phyloP scores from a whole-genome alignment of 2,797 vertebrate species.

The Gadopsis bispinosus region DNA sequence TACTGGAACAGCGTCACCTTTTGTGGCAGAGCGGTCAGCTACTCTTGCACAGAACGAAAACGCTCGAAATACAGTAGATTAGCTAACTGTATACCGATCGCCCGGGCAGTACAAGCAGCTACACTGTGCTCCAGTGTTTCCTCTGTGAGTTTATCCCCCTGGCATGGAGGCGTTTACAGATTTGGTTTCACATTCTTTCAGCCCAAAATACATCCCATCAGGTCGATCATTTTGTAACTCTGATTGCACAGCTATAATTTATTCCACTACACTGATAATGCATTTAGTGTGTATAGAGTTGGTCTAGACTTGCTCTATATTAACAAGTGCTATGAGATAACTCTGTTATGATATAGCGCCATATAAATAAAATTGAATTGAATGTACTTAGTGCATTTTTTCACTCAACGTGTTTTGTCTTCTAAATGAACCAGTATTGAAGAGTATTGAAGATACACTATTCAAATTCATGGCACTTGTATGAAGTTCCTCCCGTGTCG shows the following conservation, averaged over 20 bases:
- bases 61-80: slow-evolving; percentile 65
- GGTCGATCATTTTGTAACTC: background rate
- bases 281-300: background rate
- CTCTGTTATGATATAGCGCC: too few relatives aligned
- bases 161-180: background rate
- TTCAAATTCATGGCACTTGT: background rate
- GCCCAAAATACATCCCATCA: background rate
- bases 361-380: too few relatives aligned
- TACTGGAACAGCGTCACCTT: slow-evolving; percentile 77
- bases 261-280: background rate
- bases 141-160: background rate
- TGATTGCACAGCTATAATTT: background rate
- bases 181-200: slow-evolving; percentile 31
- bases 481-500: background rate
- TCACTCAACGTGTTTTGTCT: too few relatives aligned
- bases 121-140: background rate
- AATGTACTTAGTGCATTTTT: too few relatives aligned
- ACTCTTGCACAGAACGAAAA: slow-evolving; percentile 62
- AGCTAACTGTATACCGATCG: background rate
- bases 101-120: background rate
- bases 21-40: slow-evolving; percentile 47
- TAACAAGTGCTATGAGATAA: too few relatives aligned
- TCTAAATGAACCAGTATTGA: too few relatives aligned
- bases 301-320: too few relatives aligned
- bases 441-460: too few relatives aligned